Base-by-base conservation (phyloP, 2,888 invertebrate species). In the Amorpha juglandis region DNA sequence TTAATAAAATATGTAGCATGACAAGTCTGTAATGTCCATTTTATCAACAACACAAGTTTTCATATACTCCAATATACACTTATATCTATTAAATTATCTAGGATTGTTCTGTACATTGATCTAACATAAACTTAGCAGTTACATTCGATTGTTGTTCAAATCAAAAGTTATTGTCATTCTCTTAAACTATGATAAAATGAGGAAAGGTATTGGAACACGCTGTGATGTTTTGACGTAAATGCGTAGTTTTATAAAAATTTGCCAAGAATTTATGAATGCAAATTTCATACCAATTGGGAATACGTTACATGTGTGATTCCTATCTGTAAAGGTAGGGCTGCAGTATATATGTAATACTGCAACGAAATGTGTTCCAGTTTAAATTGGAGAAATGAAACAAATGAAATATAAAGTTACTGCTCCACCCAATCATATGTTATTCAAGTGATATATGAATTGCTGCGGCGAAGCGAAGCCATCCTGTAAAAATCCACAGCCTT, bases 161-260 rank as follows among this genome's bases (percentile, higher is more conserved):
- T 58, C 38, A 58, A 58, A 58, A 42, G 16, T 58, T 58, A 58
- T 58, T 58, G 58, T 58, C 58, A 58, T 58, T 58, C 58, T 42
- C 58, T 58, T 58, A 58, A 58, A 42, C 58, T 58, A 58, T 58
- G 38, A 58, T 58, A 58, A 58, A 42, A 38, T 58, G 42, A 12
- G 19, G 50, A 19, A 55, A n/a, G 16, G 14, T 53, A 16, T 38
- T 42, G 11, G 58, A 42, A 38, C 3, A 38, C 19, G 58, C 58
- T 58, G 58, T 9, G 42, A 58, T 58, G 38, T 42, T 58, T 58
- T 42, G 19, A 42, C 21, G 19, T 58, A 6, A 58, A n/a, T 35
- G 16, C 16, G 9, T 11, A 12, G 4, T 38, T 16, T 35, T 0
- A 35, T 16, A 38, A 1, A 3, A 55, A 55, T 14, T 8, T 14